A percentile compares a stretch with the other conserved stretches of the same genome.
phyloP scores from a whole-genome alignment of 2,888 invertebrate genomes.

The Stegana nigrithorax region DNA sequence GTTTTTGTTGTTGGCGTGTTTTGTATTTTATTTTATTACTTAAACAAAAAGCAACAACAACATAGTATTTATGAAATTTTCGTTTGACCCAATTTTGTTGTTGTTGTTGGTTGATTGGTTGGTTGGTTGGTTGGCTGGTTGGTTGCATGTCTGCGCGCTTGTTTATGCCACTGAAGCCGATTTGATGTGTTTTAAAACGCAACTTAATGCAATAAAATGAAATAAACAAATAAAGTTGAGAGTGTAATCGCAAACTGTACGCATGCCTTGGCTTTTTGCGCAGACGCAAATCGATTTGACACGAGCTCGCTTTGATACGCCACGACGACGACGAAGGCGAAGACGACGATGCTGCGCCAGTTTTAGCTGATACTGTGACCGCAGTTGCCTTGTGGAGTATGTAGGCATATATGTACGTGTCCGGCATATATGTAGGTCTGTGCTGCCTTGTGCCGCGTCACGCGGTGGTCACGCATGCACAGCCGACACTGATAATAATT shows the following conservation, averaged over 20 bases:
- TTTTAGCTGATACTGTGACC: too few relatives aligned
- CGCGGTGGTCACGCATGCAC: too few relatives aligned
- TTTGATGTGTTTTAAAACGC: not conserved
- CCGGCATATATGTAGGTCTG: too few relatives aligned
- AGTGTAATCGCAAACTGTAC: not conserved
- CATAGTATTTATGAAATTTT: not conserved
- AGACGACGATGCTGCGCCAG: too few relatives aligned
- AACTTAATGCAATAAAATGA: not conserved
- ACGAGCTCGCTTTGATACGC: not conserved
- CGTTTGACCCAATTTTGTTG: constrained; percentile 9
- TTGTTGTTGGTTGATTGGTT: too few relatives aligned
- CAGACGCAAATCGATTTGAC: constrained; percentile 4
- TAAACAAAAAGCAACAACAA: too few relatives aligned
- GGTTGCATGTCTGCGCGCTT: not conserved
- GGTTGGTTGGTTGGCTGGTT: not conserved
- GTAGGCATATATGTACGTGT: too few relatives aligned
- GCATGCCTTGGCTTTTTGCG: not conserved
- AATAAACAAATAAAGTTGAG: not conserved
- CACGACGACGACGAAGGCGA: too few relatives aligned
- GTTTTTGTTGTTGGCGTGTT: not conserved
- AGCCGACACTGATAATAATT: too few relatives aligned
- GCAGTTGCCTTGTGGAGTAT: too few relatives aligned
- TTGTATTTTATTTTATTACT: not conserved
- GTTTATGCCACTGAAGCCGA: not conserved
- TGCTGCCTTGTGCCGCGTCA: too few relatives aligned